Base-by-base conservation (phyloP, 1,140 invertebrate genomes). In the Drosophila ficusphila region DNA sequence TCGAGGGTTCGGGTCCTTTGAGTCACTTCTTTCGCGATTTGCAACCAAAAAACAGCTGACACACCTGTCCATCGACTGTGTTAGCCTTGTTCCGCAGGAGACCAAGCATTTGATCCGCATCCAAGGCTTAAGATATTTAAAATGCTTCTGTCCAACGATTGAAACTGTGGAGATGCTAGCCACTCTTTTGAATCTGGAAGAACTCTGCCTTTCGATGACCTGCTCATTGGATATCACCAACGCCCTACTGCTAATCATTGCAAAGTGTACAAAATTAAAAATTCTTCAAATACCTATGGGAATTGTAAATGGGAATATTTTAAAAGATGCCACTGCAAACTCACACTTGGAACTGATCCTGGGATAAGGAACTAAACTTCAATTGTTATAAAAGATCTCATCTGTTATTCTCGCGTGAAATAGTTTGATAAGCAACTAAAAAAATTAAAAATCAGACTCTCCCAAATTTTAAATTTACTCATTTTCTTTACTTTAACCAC, bases 191-290 rank as follows among this genome's bases (percentile, higher is more conserved):
- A 46, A 64, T 8, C 53, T 85, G 23, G 65, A 65, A 25, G 31
- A 73, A 48, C 67, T 85, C 0, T 61, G 56, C 11, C 11, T 86
- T 8, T 86, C 76, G 81, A 76, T 79, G 81, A 56, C 60, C 23
- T 56, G 56, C 8, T 4, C 52, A 11, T n/a, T 34, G 14, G 79
- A 85, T 18, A 34, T 86, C 8, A 65, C 81, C 5, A 38, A 69
- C 14, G 54, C 53, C 3, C 31, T 85, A 5, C 53, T 85, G 0
- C 41, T 33, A 33, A 46, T 85, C 7, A 31, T 85, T 11, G 38
- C 38, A 19, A 53, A 23, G 14, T 85, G 81, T 44, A 41, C 23
- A n/a, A 36, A 62, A 1, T 41, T 85, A 6, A 79, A 65, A 21
- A 18, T 69, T 1, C 33, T 86, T 7, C 33, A 53, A 21, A 31